phyloP scores from a whole-genome alignment of 2,888 invertebrate species.

The Ochropleura leucogaster region DNA sequence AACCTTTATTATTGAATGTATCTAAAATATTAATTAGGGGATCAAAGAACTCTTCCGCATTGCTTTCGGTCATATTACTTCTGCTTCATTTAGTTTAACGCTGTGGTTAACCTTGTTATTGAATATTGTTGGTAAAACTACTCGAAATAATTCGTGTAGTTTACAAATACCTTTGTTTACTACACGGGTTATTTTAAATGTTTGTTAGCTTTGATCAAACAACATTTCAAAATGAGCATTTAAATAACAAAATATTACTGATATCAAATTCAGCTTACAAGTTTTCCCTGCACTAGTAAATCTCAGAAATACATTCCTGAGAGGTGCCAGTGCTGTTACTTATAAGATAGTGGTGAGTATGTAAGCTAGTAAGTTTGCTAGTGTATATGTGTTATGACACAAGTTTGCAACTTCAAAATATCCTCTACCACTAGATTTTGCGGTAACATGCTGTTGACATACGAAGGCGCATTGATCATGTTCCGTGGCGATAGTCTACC shows the following conservation, averaged over 20 bases:
- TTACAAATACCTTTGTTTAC: background rate
- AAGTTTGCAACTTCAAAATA: slow-evolving; percentile 8
- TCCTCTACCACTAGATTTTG: background rate
- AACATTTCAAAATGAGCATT: background rate
- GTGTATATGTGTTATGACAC: background rate
- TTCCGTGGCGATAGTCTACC: slow-evolving; percentile 24
- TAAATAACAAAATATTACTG: background rate
- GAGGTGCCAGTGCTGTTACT: background rate
- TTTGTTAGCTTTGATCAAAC: background rate
- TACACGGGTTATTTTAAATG: background rate
- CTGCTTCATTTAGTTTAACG: slow-evolving; percentile 2
- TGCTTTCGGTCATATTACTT: slow-evolving; percentile 1
- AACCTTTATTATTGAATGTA: too few relatives aligned
- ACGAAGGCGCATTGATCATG: slow-evolving; percentile 26
- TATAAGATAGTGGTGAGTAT: background rate
- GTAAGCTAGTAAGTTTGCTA: background rate
- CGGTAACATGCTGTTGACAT: slow-evolving; percentile 22
- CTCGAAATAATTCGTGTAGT: background rate
- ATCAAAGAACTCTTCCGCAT: slow-evolving; percentile 12
- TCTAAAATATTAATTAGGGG: background rate
- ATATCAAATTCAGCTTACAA: background rate
- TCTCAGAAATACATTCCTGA: background rate
- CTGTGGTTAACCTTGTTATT: slow-evolving; percentile 8
- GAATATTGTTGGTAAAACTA: background rate
- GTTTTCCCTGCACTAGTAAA: background rate